phyloP scores from a whole-genome alignment of 2,888 invertebrate genomes.

The Incurvaria masculella region DNA sequence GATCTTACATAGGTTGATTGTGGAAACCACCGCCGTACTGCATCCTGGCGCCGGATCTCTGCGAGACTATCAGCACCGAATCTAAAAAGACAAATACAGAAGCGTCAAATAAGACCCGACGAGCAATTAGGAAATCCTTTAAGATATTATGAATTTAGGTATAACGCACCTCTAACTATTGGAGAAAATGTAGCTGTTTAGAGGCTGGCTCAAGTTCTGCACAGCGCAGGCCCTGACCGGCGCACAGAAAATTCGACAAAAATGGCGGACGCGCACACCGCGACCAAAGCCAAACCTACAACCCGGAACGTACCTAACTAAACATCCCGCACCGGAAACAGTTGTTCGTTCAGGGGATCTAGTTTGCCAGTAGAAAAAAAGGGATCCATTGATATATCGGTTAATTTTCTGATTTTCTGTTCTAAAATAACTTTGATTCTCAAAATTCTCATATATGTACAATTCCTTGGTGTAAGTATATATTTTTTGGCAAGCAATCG shows the following conservation, averaged over 20 bases:
- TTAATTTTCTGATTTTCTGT: too few relatives aligned
- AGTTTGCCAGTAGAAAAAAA: too few relatives aligned
- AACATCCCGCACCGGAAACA: background rate
- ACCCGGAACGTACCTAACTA: background rate
- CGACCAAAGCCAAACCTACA: background rate
- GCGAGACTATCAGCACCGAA: background rate
- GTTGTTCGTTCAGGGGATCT: too few relatives aligned
- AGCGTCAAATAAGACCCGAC: too few relatives aligned
- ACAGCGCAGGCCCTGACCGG: background rate
- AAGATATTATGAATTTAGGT: background rate
- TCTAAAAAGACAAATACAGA: background rate
- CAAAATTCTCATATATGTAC: too few relatives aligned
- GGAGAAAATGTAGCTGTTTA: background rate
- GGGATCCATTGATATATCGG: too few relatives aligned
- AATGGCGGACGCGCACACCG: background rate
- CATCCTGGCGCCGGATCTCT: constrained; percentile 28
- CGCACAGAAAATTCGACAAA: background rate
- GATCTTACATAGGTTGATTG: constrained; percentile 35
- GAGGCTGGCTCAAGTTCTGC: background rate
- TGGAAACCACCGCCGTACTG: constrained; percentile 55
- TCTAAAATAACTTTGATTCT: too few relatives aligned
- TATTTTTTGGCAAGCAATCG: too few relatives aligned
- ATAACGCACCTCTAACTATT: background rate
- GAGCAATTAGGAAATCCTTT: too few relatives aligned
- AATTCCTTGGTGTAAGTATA: too few relatives aligned